phyloP scores from a whole-genome alignment of 2,888 invertebrate genomes.

The Eupithecia vulgata region DNA sequence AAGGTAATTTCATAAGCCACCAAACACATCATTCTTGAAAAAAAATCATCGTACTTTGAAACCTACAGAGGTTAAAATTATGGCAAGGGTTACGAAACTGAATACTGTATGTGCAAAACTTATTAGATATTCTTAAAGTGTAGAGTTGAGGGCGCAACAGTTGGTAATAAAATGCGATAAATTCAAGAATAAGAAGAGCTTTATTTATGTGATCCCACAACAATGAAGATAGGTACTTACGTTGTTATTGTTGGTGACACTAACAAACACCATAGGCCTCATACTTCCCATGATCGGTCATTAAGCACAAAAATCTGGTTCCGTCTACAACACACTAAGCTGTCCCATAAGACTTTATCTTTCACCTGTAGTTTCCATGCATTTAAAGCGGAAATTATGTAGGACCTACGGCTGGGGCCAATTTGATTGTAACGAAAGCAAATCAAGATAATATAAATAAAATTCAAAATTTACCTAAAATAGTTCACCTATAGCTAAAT shows the following conservation, averaged over 20 bases:
- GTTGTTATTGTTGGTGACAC: slow-evolving; percentile 61
- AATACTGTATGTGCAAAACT: background rate
- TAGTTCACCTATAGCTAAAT: background rate
- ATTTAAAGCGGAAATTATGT: slow-evolving; percentile 67
- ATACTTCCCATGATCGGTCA: slow-evolving; percentile 67
- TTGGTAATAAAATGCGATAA: slow-evolving; percentile 61
- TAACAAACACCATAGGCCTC: slow-evolving; percentile 64
- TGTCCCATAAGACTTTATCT: slow-evolving; percentile 60
- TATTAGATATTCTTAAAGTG: slow-evolving; percentile 20
- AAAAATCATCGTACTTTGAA: background rate
- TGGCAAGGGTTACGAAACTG: background rate
- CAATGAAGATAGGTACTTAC: slow-evolving; percentile 77
- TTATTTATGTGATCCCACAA: slow-evolving; percentile 74
- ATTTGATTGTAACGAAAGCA: slow-evolving; percentile 34
- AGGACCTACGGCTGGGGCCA: slow-evolving; percentile 41
- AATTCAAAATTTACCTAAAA: background rate
- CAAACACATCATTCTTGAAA: background rate
- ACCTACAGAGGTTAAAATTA: slow-evolving; percentile 7
- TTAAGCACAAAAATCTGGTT: slow-evolving; percentile 71
- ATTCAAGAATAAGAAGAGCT: slow-evolving; percentile 66
- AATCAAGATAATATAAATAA: slow-evolving; percentile 28
- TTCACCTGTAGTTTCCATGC: slow-evolving; percentile 77
- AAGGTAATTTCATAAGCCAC: background rate
- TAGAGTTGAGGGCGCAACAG: slow-evolving; percentile 63
- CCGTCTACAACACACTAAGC: slow-evolving; percentile 82